Evolutionary conservation across 2,797 vertebrate genomes (phyloP).

Genomic region (Setipinna tenuifilis): DNA sequence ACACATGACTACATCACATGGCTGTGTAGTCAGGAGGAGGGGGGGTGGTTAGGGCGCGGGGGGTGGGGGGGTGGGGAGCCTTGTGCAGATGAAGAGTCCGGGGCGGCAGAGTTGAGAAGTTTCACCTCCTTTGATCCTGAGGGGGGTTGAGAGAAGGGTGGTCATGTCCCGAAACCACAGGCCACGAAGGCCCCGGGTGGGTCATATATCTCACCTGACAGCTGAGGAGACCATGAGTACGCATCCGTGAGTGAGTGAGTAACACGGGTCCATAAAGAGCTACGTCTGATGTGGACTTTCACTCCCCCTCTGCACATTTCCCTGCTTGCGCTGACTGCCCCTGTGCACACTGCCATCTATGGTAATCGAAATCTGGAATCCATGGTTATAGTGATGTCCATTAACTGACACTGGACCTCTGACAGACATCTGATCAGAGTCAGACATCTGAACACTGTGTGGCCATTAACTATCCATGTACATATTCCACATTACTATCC

Average conservation of each 20-base stretch:
- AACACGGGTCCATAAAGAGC: too few relatives aligned
- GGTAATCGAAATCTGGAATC: neutral
- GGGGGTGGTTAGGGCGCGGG: neutral
- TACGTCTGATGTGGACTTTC: too few relatives aligned
- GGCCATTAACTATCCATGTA: too few relatives aligned
- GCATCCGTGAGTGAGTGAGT: too few relatives aligned
- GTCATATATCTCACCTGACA: neutral
- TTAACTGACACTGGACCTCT: neutral
- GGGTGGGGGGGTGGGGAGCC: neutral
- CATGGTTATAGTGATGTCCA: neutral
- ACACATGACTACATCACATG: neutral
- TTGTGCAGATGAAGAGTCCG: neutral
- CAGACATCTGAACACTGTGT: too few relatives aligned
- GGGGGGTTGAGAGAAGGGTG: neutral
- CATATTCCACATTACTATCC: too few relatives aligned
- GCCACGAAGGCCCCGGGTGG: neutral
- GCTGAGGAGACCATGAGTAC: neutral
- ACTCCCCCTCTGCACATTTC: too few relatives aligned
- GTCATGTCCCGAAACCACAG: neutral
- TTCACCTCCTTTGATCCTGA: slow-evolving; percentile 20
- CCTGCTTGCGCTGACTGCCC: too few relatives aligned
- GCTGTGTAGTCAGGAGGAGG: neutral
- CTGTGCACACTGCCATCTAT: neutral
- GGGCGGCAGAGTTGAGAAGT: neutral
- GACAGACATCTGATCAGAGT: too few relatives aligned